Evolutionary conservation across 1,140 invertebrate species (phyloP).

Genomic region (Cecropterus lyciades): DNA sequence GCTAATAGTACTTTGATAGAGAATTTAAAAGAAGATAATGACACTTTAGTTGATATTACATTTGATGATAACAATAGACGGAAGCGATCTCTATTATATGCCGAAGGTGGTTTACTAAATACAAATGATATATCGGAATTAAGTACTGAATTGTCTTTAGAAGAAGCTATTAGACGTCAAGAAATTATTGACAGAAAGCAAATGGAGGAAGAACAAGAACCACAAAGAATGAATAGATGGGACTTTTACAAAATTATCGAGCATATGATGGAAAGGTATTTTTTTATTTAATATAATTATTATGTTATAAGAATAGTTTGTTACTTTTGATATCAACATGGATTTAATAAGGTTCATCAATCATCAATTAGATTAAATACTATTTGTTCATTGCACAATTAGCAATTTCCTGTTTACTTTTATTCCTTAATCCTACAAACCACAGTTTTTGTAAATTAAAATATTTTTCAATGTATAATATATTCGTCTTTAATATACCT

Average conservation of each 20-base stretch:
- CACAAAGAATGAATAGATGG: slow-evolving; percentile 84
- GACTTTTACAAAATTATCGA: slow-evolving; percentile 87
- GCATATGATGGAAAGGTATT: slow-evolving; percentile 80
- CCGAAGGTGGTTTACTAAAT: slow-evolving; percentile 66
- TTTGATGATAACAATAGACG: slow-evolving; percentile 67
- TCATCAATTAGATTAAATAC: no score
- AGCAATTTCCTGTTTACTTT: no score
- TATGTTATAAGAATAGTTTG: no score
- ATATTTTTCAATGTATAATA: no score
- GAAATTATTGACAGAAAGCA: slow-evolving; percentile 67
- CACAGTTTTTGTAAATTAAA: no score
- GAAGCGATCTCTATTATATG: slow-evolving; percentile 62
- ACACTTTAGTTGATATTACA: slow-evolving; percentile 72
- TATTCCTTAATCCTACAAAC: no score
- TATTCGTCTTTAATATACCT: no score
- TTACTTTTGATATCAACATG: no score
- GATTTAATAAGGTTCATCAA: no score
- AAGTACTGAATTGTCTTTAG: slow-evolving; percentile 56
- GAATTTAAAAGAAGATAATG: slow-evolving; percentile 48
- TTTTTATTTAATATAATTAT: no score
- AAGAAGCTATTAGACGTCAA: slow-evolving; percentile 72
- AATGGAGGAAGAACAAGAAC: slow-evolving; percentile 60
- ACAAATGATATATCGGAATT: slow-evolving; percentile 43
- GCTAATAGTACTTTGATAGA: slow-evolving; percentile 34
- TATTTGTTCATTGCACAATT: no score